Evolutionary conservation across 2,888 invertebrate species (phyloP), one percentile per base, ranked within the genome.

Genomic region (Tenthredo amoena): DNA sequence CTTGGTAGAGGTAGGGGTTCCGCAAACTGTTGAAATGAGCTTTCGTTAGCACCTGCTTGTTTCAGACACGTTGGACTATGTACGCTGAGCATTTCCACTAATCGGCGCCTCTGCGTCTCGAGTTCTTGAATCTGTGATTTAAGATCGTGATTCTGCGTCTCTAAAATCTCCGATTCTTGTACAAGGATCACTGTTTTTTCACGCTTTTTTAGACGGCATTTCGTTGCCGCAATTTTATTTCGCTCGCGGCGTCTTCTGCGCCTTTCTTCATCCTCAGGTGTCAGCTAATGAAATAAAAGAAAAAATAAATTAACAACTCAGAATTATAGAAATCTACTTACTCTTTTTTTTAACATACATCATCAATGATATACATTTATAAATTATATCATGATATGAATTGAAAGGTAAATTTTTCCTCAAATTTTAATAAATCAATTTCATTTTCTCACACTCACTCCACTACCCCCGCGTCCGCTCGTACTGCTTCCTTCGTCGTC

Each of bases 151-250:
- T 98, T 98, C 94, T 98, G 98, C 85, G 96, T 96, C 93, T 98
- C 98, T 87, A 98, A 94, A 82, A 96, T 96, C 93, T 98, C 98
- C 83, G 98, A 97, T 94, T 98, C 98, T 87, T 96, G 96, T 89
- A 98, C 97, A 89, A 98, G 94, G 92, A 98, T 98, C 89, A 96
- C 96, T 1, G 98, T 98, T 88, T 97, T 96, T 92, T 98, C 98
- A 62, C 98, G 96, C 93, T 98, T 98, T 95, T 98, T 98, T 95
- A 98, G 96, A 88, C 98, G 96, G 92, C 98, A 98, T 94, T 98
- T 98, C 15, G 98, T 98, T 86, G 98, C 98, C 83, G 98, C 98
- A 88, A 98, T 97, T 94, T 98, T 98, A 94, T 98, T 98, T 89
- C 98, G 95, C 94, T 98, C 98, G 90, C 98, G 96, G 91, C 98